Conservation (phyloP, 2,113 vertebrate genomes). For the Dissostichus mawsoni region DNA sequence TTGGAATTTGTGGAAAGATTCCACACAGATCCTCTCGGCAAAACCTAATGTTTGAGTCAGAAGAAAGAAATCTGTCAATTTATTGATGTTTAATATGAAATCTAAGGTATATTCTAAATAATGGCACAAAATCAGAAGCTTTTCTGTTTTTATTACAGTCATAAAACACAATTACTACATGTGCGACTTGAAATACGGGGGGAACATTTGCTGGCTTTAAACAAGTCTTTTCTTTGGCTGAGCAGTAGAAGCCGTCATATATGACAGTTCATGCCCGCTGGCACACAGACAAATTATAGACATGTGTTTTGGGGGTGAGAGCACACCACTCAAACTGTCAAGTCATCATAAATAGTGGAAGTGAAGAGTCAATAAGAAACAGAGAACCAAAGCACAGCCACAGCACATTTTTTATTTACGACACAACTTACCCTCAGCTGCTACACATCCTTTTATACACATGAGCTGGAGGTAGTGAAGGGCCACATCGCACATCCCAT, state of each 20-base stretch:
- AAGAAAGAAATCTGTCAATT: neutral
- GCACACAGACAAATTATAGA: neutral
- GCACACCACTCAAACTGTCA: slow-evolving; percentile 16
- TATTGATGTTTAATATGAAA: neutral
- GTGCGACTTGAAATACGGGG: neutral
- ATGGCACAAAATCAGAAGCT: neutral
- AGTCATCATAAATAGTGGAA: slow-evolving; percentile 47
- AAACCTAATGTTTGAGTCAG: too few relatives aligned
- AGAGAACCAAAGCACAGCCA: slow-evolving; percentile 33
- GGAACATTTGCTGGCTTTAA: neutral
- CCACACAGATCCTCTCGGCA: neutral
- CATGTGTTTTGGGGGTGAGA: slow-evolving; percentile 8
- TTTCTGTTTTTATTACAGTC: neutral
- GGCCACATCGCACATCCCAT: slow-evolving; percentile 13
- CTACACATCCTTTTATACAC: slow-evolving; percentile 34
- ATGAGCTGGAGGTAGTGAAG: slow-evolving; percentile 26
- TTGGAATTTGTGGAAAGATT: neutral
- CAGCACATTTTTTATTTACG: slow-evolving; percentile 58
- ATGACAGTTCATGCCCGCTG: neutral
- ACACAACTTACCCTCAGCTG: slow-evolving; percentile 44
- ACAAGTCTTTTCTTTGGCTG: neutral
- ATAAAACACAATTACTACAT: neutral
- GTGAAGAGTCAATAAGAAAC: slow-evolving; percentile 46
- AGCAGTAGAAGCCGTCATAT: neutral
- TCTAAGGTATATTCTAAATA: neutral